phyloP scores from a whole-genome alignment of 2,888 invertebrate species.

The Diogma glabrata region DNA sequence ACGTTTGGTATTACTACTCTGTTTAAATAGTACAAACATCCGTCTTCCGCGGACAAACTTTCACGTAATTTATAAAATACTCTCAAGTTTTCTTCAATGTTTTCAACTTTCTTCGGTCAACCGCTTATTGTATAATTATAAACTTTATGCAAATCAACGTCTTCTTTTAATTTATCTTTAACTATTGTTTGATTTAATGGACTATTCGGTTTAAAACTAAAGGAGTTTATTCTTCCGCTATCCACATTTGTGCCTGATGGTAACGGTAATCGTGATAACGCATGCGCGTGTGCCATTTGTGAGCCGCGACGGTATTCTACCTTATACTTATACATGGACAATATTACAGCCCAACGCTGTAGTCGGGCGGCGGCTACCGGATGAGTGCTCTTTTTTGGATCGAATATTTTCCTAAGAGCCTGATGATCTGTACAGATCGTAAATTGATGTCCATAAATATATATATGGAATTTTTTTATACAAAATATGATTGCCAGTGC shows the following conservation, averaged over 20 bases:
- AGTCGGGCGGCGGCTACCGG: neutral
- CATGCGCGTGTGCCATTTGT: neutral
- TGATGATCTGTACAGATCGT: neutral
- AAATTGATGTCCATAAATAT: neutral
- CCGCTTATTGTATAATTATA: neutral
- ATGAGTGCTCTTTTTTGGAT: neutral
- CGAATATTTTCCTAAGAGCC: neutral
- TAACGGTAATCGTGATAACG: neutral
- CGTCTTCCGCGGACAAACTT: too few relatives aligned
- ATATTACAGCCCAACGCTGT: neutral
- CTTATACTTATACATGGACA: neutral
- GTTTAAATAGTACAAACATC: neutral
- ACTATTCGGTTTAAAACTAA: too few relatives aligned
- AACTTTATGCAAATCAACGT: neutral
- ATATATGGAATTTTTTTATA: neutral
- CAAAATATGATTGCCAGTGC: neutral
- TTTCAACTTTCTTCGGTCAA: too few relatives aligned
- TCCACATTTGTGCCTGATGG: neutral
- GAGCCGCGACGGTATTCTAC: neutral
- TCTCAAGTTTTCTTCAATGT: too few relatives aligned
- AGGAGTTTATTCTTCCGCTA: neutral
- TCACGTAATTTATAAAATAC: too few relatives aligned
- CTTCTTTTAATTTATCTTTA: too few relatives aligned
- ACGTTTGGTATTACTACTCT: neutral
- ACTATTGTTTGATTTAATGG: too few relatives aligned